Evolutionary conservation across 2,888 invertebrate genomes (phyloP), one percentile per base, ranked within the genome.

Genomic region (Pristionchus mayeri): DNA sequence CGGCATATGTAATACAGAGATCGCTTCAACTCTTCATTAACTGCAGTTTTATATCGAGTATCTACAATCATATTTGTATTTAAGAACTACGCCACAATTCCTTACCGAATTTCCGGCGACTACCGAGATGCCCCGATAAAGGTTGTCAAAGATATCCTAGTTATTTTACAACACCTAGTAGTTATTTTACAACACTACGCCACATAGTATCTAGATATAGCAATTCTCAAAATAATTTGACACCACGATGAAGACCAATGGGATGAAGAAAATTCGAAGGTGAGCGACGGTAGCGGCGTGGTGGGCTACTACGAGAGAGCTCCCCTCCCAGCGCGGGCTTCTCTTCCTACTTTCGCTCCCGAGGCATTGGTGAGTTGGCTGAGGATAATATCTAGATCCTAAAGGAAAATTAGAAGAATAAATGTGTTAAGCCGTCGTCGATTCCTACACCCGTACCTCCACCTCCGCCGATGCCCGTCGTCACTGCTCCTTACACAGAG

Each of bases 401-500:
- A n/a, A n/a, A n/a, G n/a, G n/a, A n/a, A n/a, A n/a, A n/a, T n/a
- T n/a, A n/a, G n/a, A n/a, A n/a, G n/a, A n/a, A n/a, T n/a, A n/a
- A n/a, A n/a, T n/a, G n/a, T n/a, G n/a, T n/a, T n/a, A n/a, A n/a
- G n/a, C n/a, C n/a, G n/a, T n/a, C n/a, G n/a, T n/a, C n/a, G n/a
- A n/a, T n/a, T n/a, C 80, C 57, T 30, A 48, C 48, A 0, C 54
- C 80, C 9, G 54, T 80, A 16, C 80, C 80, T 80, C 80, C 80
- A 40, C 50, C 80, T n/a, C 80, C 57, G 2, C 57, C 54, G 18
- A 80, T 80, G 80, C 80, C 80, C n/a, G 37, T 57, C 0, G 80
- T 80, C 0, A 54, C 54, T n/a, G 37, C 57, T 1, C 18, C 71
- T 18, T 44, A 37, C 71, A 71, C 71, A 11, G 71, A 71, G 40